Evolutionary conservation across 2,888 invertebrate species (phyloP).

Genomic region (Fissipunctia ypsillon): DNA sequence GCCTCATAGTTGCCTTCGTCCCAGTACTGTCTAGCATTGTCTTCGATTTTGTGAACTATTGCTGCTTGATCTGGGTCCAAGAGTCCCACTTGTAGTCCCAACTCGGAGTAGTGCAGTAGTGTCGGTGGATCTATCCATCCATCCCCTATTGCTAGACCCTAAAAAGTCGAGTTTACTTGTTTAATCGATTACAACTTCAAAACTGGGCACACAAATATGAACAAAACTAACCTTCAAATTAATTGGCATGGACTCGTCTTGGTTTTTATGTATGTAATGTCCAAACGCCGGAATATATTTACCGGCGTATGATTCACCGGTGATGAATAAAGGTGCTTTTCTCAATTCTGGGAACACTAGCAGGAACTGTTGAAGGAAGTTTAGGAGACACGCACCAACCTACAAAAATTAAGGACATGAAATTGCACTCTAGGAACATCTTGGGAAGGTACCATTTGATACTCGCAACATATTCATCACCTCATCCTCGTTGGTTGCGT

Average conservation of each 20-base stretch:
- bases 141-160: conserved; percentile 63
- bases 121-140: conserved; percentile 60
- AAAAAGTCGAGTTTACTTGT: background rate
- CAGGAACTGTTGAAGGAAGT: conserved; percentile 29
- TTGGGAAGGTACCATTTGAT: conserved; percentile 75
- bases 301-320: conserved; percentile 90
- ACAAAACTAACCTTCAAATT: conserved; percentile 65
- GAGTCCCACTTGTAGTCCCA: conserved; percentile 52
- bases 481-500: conserved; percentile 59
- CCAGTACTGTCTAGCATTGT: conserved; percentile 48
- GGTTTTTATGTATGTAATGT: conserved; percentile 59
- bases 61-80: conserved; percentile 44
- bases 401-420: background rate
- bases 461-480: conserved; percentile 1
- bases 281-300: conserved; percentile 81
- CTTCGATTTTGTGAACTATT: conserved; percentile 31
- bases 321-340: conserved; percentile 79
- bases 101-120: conserved; percentile 53
- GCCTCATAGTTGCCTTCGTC: background rate
- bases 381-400: conserved; percentile 64
- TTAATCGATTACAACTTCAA: background rate
- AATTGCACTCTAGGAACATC: conserved; percentile 84
- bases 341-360: conserved; percentile 86
- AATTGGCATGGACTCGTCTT: conserved; percentile 64
- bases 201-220: background rate